Conservation (phyloP, 2,113 vertebrate genomes). For the Clarias macrocephalus region DNA sequence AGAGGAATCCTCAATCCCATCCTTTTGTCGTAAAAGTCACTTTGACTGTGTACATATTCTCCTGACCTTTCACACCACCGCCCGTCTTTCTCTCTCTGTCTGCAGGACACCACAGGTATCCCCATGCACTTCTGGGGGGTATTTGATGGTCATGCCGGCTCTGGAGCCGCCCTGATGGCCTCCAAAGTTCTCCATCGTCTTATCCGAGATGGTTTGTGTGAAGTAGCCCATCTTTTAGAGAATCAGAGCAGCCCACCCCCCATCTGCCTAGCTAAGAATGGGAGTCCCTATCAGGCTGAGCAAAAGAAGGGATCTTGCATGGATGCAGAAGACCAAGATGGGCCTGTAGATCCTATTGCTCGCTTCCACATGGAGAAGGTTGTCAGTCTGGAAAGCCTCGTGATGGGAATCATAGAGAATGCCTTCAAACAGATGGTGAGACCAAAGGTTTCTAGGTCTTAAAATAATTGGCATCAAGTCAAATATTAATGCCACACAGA, state of each 20-base stretch:
- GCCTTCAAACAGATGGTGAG: slow-evolving; percentile 96
- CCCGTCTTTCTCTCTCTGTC: not conserved
- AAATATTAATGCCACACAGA: not conserved
- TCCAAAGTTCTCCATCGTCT: slow-evolving; percentile 86
- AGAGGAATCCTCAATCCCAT: not conserved
- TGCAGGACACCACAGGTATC: slow-evolving; percentile 77
- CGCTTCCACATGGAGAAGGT: slow-evolving; percentile 91
- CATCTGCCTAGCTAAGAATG: slow-evolving; percentile 76
- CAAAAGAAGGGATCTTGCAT: slow-evolving; percentile 65
- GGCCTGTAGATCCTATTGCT: slow-evolving; percentile 62
- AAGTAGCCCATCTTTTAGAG: slow-evolving; percentile 86
- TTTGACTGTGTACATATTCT: not conserved
- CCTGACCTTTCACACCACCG: not conserved
- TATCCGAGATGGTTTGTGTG: slow-evolving; percentile 85
- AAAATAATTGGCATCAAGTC: not conserved
- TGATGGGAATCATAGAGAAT: slow-evolving; percentile 93
- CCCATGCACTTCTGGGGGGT: slow-evolving; percentile 91
- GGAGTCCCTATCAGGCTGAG: slow-evolving; percentile 59
- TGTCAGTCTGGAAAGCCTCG: slow-evolving; percentile 86
- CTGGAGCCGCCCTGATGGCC: slow-evolving; percentile 87
- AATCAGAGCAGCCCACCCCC: slow-evolving; percentile 75
- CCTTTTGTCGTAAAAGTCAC: not conserved
- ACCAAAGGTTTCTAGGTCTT: not conserved
- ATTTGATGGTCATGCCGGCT: slow-evolving; percentile 92
- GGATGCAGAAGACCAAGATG: slow-evolving; percentile 67